Base-by-base conservation (phyloP, 2,113 vertebrate species). In the Thymallus thymallus region DNA sequence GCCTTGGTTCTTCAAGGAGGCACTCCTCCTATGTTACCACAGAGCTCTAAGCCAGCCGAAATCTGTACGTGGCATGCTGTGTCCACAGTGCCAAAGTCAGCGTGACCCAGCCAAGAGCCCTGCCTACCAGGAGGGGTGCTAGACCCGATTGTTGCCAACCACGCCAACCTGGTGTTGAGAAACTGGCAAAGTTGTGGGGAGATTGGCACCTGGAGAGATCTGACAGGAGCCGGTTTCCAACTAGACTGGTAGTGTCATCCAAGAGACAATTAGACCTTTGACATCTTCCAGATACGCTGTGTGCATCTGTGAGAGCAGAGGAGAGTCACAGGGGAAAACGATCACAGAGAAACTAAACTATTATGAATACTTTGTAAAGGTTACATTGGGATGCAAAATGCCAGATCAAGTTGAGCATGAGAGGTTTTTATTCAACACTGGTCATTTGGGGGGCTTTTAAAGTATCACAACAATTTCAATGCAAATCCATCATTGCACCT, bases 241-340 rank as follows among this genome's bases (percentile, higher is more conserved):
- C 76, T 85, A 79, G 73, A 64, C 20, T n/a, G 68, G 75, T 82
- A 69, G 74, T 76, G 45, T 32, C 74, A 12, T 63, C 80, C 70
- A 60, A 74, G 35, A 78, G 70, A 89, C 89, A 88, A 81, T 88
- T 79, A 85, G 82, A 80, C 78, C 85, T 90, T 87, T 89, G 82
- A 85, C 86, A 80, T 63, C 16, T 41, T 30, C 73, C 79, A 85
- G 76, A 79, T 75, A 89, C 80, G 79, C 74, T 16, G 51, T 48
- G 60, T 66, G 65, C 64, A 22, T 41, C 69, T 70, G 75, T 78
- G 72, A 73, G 24, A 65, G 51, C 65, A 67, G n/a, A 68, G n/a
- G 6, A 67, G 32, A 24, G 32, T 6, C 66, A 68, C 32, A 30
- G 22, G 4, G 12, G 41, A 9, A 45, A 45, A 68, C 3, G 5